Percentiles rank a stretch among this genome's conserved stretches.
These are phyloP conservation scores for Tupiocoris notatus DNA, from an alignment of 2,888 invertebrate species.

Conservation along the genomic window DNA sequence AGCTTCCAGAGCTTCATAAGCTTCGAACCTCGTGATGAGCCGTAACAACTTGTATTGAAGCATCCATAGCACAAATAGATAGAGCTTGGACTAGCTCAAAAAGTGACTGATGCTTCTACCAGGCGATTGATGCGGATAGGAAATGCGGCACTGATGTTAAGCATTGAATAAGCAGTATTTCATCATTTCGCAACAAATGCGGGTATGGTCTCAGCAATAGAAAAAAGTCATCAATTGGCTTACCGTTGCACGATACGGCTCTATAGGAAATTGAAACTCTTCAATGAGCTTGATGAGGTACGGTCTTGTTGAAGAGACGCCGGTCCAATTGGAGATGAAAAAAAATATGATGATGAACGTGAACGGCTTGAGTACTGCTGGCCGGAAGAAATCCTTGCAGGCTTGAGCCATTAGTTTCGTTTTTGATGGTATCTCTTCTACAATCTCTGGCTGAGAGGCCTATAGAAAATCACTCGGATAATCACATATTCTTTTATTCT, in stretches of 20 bases:
- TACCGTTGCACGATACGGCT: constrained; percentile 58
- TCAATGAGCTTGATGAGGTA: constrained; percentile 61
- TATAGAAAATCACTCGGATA: background rate
- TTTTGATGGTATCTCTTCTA: constrained; percentile 35
- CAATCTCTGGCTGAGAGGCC: background rate
- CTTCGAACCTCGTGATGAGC: no score
- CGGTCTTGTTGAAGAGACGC: constrained; percentile 58
- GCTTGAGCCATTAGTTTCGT: constrained; percentile 23
- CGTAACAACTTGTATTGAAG: no score
- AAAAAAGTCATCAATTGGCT: no score
- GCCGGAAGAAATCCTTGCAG: constrained; percentile 53
- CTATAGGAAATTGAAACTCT: constrained; percentile 52
- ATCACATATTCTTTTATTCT: background rate
- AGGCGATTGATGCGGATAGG: no score
- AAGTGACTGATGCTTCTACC: no score
- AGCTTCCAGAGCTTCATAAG: no score
- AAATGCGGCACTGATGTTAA: no score
- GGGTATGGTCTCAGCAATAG: no score
- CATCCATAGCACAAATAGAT: no score
- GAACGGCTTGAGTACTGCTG: constrained; percentile 60
- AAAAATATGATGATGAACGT: constrained; percentile 59
- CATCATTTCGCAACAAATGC: no score
- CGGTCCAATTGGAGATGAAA: constrained; percentile 59
- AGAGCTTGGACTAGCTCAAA: no score
- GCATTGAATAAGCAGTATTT: no score